Conservation (phyloP, 2,888 invertebrate species). For the Drosophila algonquin region DNA sequence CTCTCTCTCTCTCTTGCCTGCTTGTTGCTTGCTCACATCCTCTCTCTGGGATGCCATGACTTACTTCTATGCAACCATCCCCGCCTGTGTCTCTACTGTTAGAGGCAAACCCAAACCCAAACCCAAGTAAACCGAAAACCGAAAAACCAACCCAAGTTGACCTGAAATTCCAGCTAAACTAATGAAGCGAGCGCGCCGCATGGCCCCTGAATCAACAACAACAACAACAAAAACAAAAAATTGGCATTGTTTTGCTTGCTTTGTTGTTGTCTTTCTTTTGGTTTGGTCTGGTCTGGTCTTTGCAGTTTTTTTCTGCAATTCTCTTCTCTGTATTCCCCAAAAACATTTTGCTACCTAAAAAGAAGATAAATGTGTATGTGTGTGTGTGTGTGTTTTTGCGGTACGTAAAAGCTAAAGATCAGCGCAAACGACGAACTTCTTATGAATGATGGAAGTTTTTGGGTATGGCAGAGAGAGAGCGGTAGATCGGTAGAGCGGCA, state of each 20-base stretch:
- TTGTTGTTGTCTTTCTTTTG: conserved; percentile 44
- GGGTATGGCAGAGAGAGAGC: neutral
- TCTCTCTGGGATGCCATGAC: neutral
- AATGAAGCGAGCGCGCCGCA: conserved; percentile 60
- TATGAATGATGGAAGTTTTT: conserved; percentile 60
- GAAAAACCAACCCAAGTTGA: conserved; percentile 47
- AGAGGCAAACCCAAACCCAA: conserved; percentile 10
- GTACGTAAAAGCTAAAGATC: conserved; percentile 15
- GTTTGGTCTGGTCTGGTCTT: conserved; percentile 39
- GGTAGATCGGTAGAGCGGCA: no score
- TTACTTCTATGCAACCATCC: neutral
- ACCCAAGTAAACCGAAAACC: neutral
- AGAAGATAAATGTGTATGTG: conserved; percentile 12
- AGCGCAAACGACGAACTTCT: conserved; percentile 38
- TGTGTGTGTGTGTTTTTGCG: neutral
- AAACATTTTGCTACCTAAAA: conserved; percentile 32
- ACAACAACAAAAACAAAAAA: conserved; percentile 16
- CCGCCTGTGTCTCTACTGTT: conserved; percentile 21
- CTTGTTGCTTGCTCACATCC: conserved; percentile 1
- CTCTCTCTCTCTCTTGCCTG: no score
- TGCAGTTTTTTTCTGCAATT: conserved; percentile 50
- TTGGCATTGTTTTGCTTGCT: conserved; percentile 26
- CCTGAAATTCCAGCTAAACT: conserved; percentile 72
- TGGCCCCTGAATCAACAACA: conserved; percentile 33
- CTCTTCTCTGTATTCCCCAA: conserved; percentile 37